Evolutionary conservation across 2,888 invertebrate genomes (phyloP), one percentile per base, ranked within the genome.

Genomic region (Andrena praecox): DNA sequence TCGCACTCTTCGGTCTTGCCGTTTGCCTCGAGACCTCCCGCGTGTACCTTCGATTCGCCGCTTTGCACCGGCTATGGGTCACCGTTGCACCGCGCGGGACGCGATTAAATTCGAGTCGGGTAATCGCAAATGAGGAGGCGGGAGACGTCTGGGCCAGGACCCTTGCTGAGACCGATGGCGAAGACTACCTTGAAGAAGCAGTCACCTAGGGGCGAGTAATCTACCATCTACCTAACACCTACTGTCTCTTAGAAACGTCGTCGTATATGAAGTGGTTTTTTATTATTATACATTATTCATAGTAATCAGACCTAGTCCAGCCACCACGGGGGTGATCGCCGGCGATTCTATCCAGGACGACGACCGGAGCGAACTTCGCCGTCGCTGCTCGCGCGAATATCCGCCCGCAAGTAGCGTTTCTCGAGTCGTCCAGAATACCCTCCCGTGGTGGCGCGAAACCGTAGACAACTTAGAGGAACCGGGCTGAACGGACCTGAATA

Each of bases 171-270:
- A 91, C 89, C 89, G 92, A 91, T 90, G 92, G 91, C 90, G 92
- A 93, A 92, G 92, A 92, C 90, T 89, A 85, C 92, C 88, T 89
- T 89, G 91, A 93, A 93, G 93, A 93, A 89, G 91, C 91, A 89
- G 91, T 92, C 91, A 93, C 89, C 93, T 91, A 91, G 93, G 93
- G 94, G 94, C 94, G 94, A 93, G 94, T 94, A 94, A 93, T 93
- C 91, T 92, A 93, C 93, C 91, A 93, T 93, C 92, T 93, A 93
- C 92, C 92, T 93, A 92, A 84, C 27, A 93, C 89, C 92, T 93
- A 92, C 91, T 93, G 91, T 93, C 91, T 93, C 90, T 93, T 93
- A 93, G 92, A 92, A 90, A 89, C 89, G 86, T 91, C 92, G 89
- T 91, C 93, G 89, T 92, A 89, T 91, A 91, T 89, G 89, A 87